Percentiles rank a stretch among this genome's conserved stretches.
These are phyloP conservation scores for Tragelaphus eurycerus DNA, from an alignment of 2,797 vertebrate species.

Conservation along the genomic window DNA sequence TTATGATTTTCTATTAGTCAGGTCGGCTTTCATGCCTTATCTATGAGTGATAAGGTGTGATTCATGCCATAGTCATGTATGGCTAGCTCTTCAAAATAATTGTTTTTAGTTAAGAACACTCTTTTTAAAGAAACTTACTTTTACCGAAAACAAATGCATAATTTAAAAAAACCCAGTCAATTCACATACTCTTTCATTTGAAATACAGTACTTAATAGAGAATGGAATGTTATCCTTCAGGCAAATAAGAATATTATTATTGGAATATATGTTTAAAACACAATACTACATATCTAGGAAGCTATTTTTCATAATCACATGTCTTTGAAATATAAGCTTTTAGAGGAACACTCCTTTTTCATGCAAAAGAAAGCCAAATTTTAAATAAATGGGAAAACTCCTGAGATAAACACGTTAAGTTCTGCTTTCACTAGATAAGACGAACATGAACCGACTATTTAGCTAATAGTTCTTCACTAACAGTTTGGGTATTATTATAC, in stretches of 20 bases:
- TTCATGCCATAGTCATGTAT: background rate
- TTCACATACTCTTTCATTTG: background rate
- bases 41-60: background rate
- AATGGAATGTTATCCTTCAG: background rate
- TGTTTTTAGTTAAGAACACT: background rate
- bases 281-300: background rate
- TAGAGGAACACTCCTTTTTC: background rate
- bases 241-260: background rate
- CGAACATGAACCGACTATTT: constrained; percentile 37
- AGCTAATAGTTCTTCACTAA: constrained; percentile 65
- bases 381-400: constrained; percentile 40
- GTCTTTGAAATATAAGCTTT: background rate
- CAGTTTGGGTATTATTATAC: background rate
- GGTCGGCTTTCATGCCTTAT: background rate
- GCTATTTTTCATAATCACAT: constrained; percentile 34
- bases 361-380: constrained; percentile 32
- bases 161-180: background rate
- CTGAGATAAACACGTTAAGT: constrained; percentile 18
- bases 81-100: constrained; percentile 16
- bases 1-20: background rate
- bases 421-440: constrained; percentile 67
- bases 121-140: background rate
- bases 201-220: background rate
- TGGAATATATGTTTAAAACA: background rate
- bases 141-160: background rate